Base-by-base conservation (phyloP, 2,888 invertebrate genomes). In the Mythimna ferrago region DNA sequence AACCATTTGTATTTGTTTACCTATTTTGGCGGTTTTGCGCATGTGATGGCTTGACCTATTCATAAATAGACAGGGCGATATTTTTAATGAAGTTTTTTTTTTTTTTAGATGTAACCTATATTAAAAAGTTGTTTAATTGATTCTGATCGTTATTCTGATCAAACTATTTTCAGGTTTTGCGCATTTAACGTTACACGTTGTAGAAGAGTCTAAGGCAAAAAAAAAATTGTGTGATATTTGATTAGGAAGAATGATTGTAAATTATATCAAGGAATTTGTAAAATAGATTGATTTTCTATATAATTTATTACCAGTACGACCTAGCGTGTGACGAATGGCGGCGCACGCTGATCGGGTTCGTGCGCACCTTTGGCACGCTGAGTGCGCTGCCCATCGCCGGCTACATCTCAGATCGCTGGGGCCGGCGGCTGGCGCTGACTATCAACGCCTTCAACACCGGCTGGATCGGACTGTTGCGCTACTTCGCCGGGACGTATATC, bases 241-340 rank as follows among this genome's bases (percentile, higher is more conserved):
- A 4, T 44, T 44, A 14, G 44, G 4, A n/a, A n/a, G n/a, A n/a
- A 9, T 44, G 16, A 16, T 48, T 48, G 48, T 48, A 19, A 16
- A 48, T 48, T 6, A 1, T 1, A 48, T 6, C 16, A 48, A 16
- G 14, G 48, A 16, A 48, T 48, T 48, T 48, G 6, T 19, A 48
- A 1, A 14, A 14, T 14, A 44, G 14, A 44, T 44, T 51, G 51
- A 51, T 19, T 16, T 51, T 19, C 16, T 57, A 57, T 38, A 0
- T 57, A 6, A n/a, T 54, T 14, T 54, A 14, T n/a, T 91, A 89
- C 10, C 90, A 98, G 97, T 97, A 96, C 87, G 93, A 92, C 62
- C 89, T 98, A n/a, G 97, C 97, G 0, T 98, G 98, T 82, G 96
- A 97, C 53, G 96, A 95, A 95, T 98, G 98, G 98, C 97, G 97